Conservation (phyloP, 2,797 vertebrate genomes). For the Dermochelys coriacea region DNA sequence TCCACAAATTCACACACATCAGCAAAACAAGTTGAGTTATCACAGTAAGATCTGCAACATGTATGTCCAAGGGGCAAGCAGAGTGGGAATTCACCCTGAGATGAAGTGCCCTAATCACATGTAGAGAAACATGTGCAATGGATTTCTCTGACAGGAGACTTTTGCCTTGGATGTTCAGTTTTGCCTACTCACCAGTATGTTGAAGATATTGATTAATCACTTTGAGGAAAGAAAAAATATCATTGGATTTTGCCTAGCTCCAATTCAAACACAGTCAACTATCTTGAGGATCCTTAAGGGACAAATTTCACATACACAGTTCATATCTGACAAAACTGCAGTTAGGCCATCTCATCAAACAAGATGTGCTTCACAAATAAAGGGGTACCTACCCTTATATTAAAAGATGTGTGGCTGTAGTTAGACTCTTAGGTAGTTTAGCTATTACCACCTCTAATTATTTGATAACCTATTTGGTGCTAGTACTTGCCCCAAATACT, state of each 20-base stretch:
- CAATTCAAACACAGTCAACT: slow-evolving; percentile 12
- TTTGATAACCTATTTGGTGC: neutral
- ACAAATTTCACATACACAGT: neutral
- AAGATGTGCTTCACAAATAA: neutral
- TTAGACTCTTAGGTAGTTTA: neutral
- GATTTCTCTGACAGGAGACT: neutral
- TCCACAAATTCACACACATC: slow-evolving; percentile 1
- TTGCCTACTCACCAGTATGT: slow-evolving; percentile 48
- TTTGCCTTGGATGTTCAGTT: slow-evolving; percentile 14
- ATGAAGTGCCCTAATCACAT: slow-evolving; percentile 36
- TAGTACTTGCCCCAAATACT: neutral
- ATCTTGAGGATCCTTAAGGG: neutral
- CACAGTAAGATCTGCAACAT: neutral
- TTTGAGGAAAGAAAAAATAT: neutral
- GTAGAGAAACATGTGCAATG: neutral
- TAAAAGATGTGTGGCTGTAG: neutral
- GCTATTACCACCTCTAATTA: neutral
- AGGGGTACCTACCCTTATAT: neutral
- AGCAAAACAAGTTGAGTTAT: neutral
- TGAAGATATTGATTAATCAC: slow-evolving; percentile 18
- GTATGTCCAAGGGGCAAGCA: slow-evolving; percentile 22
- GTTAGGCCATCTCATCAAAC: neutral
- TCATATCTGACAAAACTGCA: fast-evolving
- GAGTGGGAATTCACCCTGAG: slow-evolving; percentile 35
- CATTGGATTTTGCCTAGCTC: slow-evolving; percentile 16